Conservation (phyloP, 1,140 invertebrate genomes). For the Meloidogyne floridensis region DNA sequence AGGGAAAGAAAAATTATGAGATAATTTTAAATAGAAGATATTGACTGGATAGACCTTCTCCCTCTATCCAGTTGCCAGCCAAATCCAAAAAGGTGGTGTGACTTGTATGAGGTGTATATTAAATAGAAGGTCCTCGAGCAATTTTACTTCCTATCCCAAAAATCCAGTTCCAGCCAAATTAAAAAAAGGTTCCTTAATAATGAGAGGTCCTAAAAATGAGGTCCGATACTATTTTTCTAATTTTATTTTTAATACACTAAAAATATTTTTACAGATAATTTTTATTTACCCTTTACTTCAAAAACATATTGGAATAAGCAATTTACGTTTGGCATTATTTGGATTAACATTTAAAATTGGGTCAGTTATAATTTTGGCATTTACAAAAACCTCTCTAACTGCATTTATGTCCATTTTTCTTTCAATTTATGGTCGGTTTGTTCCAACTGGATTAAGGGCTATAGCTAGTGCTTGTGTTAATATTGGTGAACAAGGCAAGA, state of each 20-base stretch:
- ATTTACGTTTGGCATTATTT: constrained; percentile 45
- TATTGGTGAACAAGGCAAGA: constrained; percentile 50
- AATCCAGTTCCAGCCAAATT: too few relatives aligned
- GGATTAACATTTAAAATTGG: constrained; percentile 54
- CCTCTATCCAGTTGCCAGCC: too few relatives aligned
- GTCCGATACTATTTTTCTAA: constrained; percentile 16
- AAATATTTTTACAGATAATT: constrained; percentile 11
- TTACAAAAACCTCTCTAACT: constrained; percentile 36
- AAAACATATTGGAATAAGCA: constrained; percentile 36
- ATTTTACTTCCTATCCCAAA: too few relatives aligned
- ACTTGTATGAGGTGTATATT: too few relatives aligned
- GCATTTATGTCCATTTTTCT: constrained; percentile 42
- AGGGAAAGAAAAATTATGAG: not conserved
- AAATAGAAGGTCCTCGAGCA: too few relatives aligned
- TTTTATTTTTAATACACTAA: not conserved
- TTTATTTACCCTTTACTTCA: constrained; percentile 48
- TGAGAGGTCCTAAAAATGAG: too few relatives aligned
- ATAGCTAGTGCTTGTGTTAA: constrained; percentile 44
- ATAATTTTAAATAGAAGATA: too few relatives aligned
- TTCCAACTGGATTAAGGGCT: constrained; percentile 53
- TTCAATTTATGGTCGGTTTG: constrained; percentile 52
- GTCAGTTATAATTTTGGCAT: constrained; percentile 48
- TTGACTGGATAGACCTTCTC: too few relatives aligned
- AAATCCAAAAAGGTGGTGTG: too few relatives aligned
- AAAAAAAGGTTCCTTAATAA: too few relatives aligned